Percentiles rank a stretch among this genome's conserved stretches.
Evolutionary conservation across 2,113 vertebrate genomes (phyloP).

Genomic region (Acrocephalus kingi): DNA sequence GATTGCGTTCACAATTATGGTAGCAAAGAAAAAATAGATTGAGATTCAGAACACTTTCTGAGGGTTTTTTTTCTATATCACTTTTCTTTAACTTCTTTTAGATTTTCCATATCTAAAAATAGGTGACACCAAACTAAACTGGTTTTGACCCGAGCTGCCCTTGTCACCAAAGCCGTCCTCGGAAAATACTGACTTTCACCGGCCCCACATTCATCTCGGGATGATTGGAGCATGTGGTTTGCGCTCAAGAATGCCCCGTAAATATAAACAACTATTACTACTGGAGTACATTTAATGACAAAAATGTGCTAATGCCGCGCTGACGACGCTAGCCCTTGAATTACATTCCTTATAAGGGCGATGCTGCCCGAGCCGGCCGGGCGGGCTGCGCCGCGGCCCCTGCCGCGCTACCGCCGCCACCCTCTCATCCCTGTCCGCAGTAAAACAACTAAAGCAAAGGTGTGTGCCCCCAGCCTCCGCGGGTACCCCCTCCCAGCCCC

Average conservation of each 20-base stretch:
- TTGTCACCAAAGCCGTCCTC: not conserved
- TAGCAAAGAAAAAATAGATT: not conserved
- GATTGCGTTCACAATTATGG: not conserved
- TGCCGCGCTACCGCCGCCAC: not conserved
- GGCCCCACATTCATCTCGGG: not conserved
- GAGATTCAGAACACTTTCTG: not conserved
- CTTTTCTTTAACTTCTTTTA: not conserved
- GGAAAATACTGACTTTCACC: not conserved
- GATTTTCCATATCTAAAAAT: not conserved
- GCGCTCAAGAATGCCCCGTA: constrained; percentile 12
- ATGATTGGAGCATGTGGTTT: not conserved
- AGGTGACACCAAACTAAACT: not conserved
- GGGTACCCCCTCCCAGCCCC: not conserved
- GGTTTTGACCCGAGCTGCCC: not conserved
- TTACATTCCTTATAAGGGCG: constrained; percentile 40
- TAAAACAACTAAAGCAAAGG: not conserved
- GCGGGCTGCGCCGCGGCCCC: not conserved
- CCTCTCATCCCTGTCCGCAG: not conserved
- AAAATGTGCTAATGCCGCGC: not conserved
- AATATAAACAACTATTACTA: constrained; percentile 24
- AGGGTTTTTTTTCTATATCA: not conserved
- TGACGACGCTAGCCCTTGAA: not conserved
- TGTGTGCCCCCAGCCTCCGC: not conserved
- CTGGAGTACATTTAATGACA: constrained; percentile 3
- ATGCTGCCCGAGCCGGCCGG: not conserved